Evolutionary conservation across 2,888 invertebrate genomes (phyloP).

Genomic region (Microctonus brassicae): DNA sequence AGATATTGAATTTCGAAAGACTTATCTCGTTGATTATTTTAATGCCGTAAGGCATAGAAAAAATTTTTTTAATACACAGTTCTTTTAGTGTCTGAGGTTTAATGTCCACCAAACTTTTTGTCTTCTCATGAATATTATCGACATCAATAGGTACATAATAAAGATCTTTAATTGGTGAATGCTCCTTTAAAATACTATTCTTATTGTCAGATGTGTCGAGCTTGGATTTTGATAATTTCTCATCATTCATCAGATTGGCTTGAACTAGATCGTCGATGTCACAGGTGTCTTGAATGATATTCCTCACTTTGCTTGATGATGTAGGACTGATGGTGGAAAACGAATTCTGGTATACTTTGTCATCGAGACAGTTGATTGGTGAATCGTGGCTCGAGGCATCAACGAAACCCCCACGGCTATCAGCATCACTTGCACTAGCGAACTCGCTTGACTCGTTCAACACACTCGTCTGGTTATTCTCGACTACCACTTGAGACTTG

Average conservation of each 20-base stretch:
- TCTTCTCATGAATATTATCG: not conserved
- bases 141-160: constrained; percentile 49
- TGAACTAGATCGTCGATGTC: constrained; percentile 73
- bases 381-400: constrained; percentile 73
- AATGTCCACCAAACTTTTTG: not conserved
- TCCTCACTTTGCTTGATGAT: constrained; percentile 79
- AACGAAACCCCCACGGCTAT: constrained; percentile 29
- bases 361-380: constrained; percentile 69
- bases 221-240: constrained; percentile 60
- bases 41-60: constrained; percentile 78
- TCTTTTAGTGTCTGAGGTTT: constrained; percentile 74
- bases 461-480: constrained; percentile 40
- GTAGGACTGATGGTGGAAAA: constrained; percentile 72
- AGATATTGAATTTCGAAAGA: constrained; percentile 54
- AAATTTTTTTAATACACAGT: constrained; percentile 76
- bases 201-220: not conserved
- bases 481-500: constrained; percentile 39
- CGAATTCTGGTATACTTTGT: constrained; percentile 70
- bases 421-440: constrained; percentile 22
- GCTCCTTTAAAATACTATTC: constrained; percentile 66
- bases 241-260: constrained; percentile 59
- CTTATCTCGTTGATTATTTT: constrained; percentile 70
- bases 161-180: constrained; percentile 50
- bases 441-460: constrained; percentile 28
- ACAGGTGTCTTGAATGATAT: constrained; percentile 75